phyloP scores from a whole-genome alignment of 2,113 vertebrate species.

The Tupaia chinensis region DNA sequence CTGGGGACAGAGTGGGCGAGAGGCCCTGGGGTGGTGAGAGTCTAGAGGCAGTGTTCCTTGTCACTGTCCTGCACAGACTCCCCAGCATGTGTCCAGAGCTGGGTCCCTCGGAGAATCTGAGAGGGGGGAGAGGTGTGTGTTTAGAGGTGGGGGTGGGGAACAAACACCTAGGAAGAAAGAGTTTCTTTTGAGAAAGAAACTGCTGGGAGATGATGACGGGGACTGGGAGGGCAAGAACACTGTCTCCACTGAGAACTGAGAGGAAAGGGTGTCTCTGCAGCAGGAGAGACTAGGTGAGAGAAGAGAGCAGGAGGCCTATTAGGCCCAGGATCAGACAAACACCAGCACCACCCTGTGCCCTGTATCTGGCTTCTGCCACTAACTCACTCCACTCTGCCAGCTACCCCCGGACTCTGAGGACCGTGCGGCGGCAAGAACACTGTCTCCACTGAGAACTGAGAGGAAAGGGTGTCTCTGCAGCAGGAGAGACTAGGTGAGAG shows the following conservation, averaged over 20 bases:
- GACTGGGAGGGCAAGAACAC: neutral
- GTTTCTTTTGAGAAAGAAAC: neutral
- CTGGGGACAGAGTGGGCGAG: no score
- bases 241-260: neutral
- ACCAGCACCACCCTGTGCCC: neutral
- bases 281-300: neutral
- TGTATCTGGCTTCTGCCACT: neutral
- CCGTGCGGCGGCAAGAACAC: conserved; percentile 46
- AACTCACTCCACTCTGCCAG: conserved; percentile 65
- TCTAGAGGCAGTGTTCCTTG: neutral
- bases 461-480: no score
- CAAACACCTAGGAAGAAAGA: neutral
- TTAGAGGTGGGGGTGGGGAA: neutral
- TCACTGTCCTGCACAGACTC: neutral
- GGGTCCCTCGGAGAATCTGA: conserved; percentile 6
- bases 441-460: neutral
- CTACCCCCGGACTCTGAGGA: conserved; percentile 80
- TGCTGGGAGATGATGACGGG: neutral
- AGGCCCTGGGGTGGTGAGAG: neutral
- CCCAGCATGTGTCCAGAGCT: neutral
- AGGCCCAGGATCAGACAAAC: neutral
- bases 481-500: neutral
- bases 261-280: no score
- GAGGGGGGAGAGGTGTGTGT: neutral
- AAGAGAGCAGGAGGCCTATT: neutral